These are phyloP conservation scores for Anorthoa munda DNA, from an alignment of 2,888 invertebrate genomes.

Conservation along the genomic window DNA sequence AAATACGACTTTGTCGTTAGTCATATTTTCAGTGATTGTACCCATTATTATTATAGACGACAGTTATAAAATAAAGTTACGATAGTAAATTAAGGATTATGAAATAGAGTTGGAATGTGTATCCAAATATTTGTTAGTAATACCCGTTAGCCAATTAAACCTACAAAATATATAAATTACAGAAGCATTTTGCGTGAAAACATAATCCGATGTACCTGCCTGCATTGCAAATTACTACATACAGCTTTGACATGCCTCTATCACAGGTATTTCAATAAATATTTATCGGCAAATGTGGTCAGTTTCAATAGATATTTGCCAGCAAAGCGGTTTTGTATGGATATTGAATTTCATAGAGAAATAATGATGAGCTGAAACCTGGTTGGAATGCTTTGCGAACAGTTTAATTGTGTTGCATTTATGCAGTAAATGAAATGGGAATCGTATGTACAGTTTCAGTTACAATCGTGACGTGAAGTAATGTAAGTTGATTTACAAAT, in stretches of 20 bases:
- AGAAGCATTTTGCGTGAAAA: neutral
- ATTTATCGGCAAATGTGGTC: neutral
- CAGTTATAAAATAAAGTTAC: too few relatives aligned
- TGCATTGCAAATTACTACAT: constrained; percentile 5
- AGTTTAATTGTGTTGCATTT: neutral
- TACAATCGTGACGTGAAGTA: neutral
- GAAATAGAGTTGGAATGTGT: too few relatives aligned
- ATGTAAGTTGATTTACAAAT: neutral
- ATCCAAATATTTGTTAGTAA: too few relatives aligned
- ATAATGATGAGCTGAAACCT: constrained; percentile 9
- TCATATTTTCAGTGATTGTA: too few relatives aligned
- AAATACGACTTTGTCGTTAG: too few relatives aligned
- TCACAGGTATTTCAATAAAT: constrained; percentile 2
- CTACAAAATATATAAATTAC: too few relatives aligned
- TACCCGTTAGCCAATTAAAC: too few relatives aligned
- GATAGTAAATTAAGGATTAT: too few relatives aligned
- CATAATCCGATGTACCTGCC: neutral
- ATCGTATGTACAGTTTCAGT: neutral
- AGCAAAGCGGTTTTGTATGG: neutral
- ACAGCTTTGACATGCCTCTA: neutral
- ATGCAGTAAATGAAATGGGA: constrained; percentile 12
- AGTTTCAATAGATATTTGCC: constrained; percentile 17
- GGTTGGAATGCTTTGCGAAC: constrained; percentile 5
- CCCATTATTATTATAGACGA: too few relatives aligned
- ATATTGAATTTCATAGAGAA: constrained; percentile 29